phyloP scores from a whole-genome alignment of 2,113 vertebrate species.

The Callopanchax toddi region DNA sequence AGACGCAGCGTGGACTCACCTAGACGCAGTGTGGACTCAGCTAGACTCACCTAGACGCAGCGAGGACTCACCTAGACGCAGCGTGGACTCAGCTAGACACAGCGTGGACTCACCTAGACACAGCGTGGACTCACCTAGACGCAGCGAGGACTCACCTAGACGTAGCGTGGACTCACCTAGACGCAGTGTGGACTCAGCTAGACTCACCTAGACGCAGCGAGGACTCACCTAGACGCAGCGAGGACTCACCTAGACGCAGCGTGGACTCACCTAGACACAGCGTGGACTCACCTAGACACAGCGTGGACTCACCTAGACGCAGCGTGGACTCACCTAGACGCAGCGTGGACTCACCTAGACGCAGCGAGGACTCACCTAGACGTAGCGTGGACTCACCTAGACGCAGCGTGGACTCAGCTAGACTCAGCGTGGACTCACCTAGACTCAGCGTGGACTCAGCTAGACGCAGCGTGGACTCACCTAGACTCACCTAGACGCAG shows the following conservation, averaged over 20 bases:
- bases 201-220: too few species aligned
- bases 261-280: constrained; percentile 51
- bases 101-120: constrained; percentile 50
- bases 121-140: constrained; percentile 52
- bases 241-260: too few species aligned
- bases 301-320: constrained; percentile 51
- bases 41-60: too few species aligned
- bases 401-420: constrained; percentile 46
- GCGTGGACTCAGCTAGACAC: constrained; percentile 51
- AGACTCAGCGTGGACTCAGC: too few species aligned
- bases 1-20: constrained; percentile 51
- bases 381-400: constrained; percentile 63
- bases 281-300: constrained; percentile 51
- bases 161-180: constrained; percentile 63
- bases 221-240: constrained; percentile 65
- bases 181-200: constrained; percentile 51
- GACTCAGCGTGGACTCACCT: constrained; percentile 52
- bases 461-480: constrained; percentile 46
- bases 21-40: constrained; percentile 46
- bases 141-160: constrained; percentile 59
- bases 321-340: constrained; percentile 50
- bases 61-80: constrained; percentile 51
- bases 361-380: constrained; percentile 59
- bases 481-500: too few species aligned
- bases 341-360: constrained; percentile 52